Conservation (phyloP, 2,797 vertebrate species). For the Sebastes kiyomatsui region DNA sequence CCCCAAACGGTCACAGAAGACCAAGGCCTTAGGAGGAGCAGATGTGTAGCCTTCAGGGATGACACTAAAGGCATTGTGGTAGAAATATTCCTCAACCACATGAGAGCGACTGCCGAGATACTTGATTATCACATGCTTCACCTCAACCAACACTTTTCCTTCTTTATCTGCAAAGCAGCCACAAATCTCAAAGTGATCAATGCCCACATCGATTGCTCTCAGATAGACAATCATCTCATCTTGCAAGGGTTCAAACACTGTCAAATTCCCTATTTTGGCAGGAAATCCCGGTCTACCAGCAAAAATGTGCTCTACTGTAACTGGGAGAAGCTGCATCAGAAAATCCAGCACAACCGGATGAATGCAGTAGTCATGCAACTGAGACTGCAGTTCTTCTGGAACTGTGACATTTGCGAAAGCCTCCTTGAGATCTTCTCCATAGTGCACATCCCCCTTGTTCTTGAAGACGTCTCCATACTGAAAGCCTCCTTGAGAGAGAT, state of each 20-base stretch:
- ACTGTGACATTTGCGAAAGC: constrained; percentile 80
- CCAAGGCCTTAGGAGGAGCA: constrained; percentile 70
- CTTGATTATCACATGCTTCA: constrained; percentile 79
- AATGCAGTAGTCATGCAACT: constrained; percentile 85
- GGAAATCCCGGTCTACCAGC: constrained; percentile 81
- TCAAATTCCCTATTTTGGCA: constrained; percentile 82
- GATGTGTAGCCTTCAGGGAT: constrained; percentile 23
- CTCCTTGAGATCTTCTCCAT: constrained; percentile 85
- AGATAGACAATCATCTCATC: constrained; percentile 89
- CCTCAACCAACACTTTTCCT: constrained; percentile 84
- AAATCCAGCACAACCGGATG: constrained; percentile 89
- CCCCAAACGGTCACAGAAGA: constrained; percentile 84
- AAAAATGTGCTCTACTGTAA: constrained; percentile 64
- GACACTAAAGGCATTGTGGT: constrained; percentile 81
- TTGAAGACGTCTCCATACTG: constrained; percentile 84
- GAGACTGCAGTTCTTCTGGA: constrained; percentile 65
- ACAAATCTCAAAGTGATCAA: constrained; percentile 82
- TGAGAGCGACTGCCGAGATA: constrained; percentile 71
- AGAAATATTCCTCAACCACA: constrained; percentile 83
- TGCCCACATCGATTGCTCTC: constrained; percentile 71
- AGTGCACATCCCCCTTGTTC: constrained; percentile 83
- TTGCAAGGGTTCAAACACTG: constrained; percentile 82
- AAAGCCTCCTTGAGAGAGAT: constrained; percentile 82
- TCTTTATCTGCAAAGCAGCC: constrained; percentile 86
- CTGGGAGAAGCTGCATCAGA: constrained; percentile 84